phyloP scores from a whole-genome alignment of 2,113 vertebrate species.

The Bettongia penicillata region DNA sequence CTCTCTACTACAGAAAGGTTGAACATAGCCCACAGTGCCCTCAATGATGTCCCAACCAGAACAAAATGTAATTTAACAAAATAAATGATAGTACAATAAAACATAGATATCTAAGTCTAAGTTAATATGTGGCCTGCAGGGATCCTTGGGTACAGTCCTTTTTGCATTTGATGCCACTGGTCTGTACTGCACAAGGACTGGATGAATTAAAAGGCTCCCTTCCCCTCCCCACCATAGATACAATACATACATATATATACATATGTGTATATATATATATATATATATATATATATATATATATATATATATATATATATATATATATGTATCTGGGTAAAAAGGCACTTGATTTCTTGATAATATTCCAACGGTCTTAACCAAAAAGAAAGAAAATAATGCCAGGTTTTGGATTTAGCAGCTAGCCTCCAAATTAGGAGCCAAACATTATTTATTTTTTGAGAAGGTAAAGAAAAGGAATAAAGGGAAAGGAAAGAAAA shows the following conservation, averaged over 20 bases:
- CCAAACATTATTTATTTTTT: not conserved
- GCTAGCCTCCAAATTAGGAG: not conserved
- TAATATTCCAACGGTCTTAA: slow-evolving; percentile 22
- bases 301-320: no score
- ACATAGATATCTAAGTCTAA: not conserved
- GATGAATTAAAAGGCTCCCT: not conserved
- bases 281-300: no score
- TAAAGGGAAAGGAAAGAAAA: not conserved
- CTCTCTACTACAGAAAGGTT: not conserved
- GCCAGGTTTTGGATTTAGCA: not conserved
- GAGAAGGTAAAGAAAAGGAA: not conserved
- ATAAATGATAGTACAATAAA: no score
- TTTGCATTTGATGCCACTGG: not conserved
- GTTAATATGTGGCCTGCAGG: not conserved
- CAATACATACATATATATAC: not conserved
- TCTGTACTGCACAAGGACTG: not conserved
- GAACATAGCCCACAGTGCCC: not conserved
- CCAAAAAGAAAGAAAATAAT: not conserved
- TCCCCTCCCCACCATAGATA: slow-evolving; percentile 28
- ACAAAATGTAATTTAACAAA: no score
- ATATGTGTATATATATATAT: no score
- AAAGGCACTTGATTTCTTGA: not conserved
- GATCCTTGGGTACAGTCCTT: not conserved
- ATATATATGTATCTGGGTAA: slow-evolving; percentile 28
- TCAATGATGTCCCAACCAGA: not conserved